phyloP scores from a whole-genome alignment of 2,888 invertebrate genomes.

The Epinotia demarniana region DNA sequence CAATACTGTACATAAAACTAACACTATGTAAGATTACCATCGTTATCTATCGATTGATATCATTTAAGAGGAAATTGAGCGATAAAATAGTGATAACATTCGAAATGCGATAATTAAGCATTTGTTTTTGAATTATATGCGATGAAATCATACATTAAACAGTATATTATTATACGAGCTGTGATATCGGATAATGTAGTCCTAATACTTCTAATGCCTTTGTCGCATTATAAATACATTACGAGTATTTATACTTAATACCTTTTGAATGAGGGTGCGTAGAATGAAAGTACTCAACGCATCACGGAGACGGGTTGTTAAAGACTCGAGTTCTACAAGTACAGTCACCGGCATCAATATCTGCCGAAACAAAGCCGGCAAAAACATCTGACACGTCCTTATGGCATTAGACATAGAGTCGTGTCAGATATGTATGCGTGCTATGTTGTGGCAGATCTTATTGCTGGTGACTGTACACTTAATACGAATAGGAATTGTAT shows the following conservation, averaged over 20 bases:
- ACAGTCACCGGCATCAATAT: no score
- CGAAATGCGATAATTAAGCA: constrained; percentile 31
- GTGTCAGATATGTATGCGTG: no score
- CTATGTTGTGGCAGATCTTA: no score
- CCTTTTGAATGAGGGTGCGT: background rate
- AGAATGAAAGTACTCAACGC: background rate
- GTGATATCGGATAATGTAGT: constrained; percentile 24
- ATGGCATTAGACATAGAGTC: no score
- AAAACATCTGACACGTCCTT: no score
- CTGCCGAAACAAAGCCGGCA: no score
- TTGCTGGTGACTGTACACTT: no score
- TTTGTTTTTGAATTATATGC: constrained; percentile 36
- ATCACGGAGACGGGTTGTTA: no score
- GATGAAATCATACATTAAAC: constrained; percentile 10
- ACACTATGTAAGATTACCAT: constrained; percentile 60
- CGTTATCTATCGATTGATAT: constrained; percentile 71
- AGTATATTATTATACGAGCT: no score
- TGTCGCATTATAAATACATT: constrained; percentile 13
- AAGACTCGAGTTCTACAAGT: no score
- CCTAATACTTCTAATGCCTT: background rate
- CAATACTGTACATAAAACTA: constrained; percentile 59
- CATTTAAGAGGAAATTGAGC: constrained; percentile 66
- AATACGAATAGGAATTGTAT: no score
- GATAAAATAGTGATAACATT: constrained; percentile 54
- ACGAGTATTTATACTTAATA: constrained; percentile 1